Base-by-base conservation (phyloP, 2,888 invertebrate species). In the Bombylius major region DNA sequence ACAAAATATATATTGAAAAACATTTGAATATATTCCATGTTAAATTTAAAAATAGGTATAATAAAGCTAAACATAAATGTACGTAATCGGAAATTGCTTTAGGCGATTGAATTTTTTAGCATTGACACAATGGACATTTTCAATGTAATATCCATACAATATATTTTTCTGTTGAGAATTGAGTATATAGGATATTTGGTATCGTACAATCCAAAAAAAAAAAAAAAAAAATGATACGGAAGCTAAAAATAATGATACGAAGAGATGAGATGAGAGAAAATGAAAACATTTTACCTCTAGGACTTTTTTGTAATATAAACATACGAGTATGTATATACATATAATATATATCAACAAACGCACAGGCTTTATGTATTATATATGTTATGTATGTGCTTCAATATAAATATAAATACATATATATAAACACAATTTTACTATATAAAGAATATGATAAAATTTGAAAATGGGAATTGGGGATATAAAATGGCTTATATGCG, bases 61-160 rank as follows among this genome's bases (percentile, higher is more conserved):
- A 23, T 23, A 23, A 23, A 23, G 23, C 23, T 23, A 23, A 23
- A 23, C 23, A 23, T 23, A 23, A 23, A 23, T 23, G 52, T 48
- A 56, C 53, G 52, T 49, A 44, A 56, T 53, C 53, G 56, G 56
- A 56, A 56, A 56, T 56, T 56, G 56, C 56, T 53, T 11, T 45
- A 31, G 50, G 56, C 56, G 46, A 56, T 53, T 56, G 50, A 56
- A 53, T 56, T 52, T 56, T 56, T 36, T 34, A 47, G 46, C 50
- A 50, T 55, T 51, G 51, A 50, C n/a, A 13, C 39, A 47, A 47
- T 14, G 51, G 45, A 50, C 14, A 36, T 33, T 50, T 11, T 32
- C 47, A 23, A 50, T 54, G 50, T 32, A 45, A 11, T 11, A 11
- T 42, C 8, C 11, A 42, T 23, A 23, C 23, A 23, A 23, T 45